phyloP scores from a whole-genome alignment of 2,888 invertebrate species.

The Pilophorus perplexus region DNA sequence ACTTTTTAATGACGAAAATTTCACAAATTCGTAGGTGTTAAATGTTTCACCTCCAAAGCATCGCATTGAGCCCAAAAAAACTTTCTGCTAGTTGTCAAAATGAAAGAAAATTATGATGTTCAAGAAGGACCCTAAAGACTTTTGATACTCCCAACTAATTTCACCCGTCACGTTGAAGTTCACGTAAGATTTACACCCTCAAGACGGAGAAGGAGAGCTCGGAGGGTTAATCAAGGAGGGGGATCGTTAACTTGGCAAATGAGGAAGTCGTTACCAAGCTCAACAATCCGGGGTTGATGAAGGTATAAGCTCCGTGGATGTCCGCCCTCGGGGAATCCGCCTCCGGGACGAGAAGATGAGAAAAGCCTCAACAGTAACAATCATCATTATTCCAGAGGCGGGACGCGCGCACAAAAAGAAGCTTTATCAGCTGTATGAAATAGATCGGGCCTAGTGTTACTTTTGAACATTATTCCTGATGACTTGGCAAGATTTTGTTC shows the following conservation, averaged over 20 bases:
- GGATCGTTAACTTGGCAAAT: conserved; percentile 36
- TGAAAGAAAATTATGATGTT: too few relatives aligned
- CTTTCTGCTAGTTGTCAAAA: too few relatives aligned
- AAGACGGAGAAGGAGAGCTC: neutral
- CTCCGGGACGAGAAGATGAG: neutral
- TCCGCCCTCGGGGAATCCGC: neutral
- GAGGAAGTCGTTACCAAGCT: conserved; percentile 28
- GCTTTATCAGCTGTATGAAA: neutral
- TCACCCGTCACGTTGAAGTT: too few relatives aligned
- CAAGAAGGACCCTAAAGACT: too few relatives aligned
- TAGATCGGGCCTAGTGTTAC: neutral
- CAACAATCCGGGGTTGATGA: conserved; percentile 27
- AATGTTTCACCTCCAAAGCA: too few relatives aligned
- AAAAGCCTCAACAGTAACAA: conserved; percentile 1
- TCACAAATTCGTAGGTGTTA: too few relatives aligned
- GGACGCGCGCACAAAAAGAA: neutral
- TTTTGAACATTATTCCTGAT: conserved; percentile 14
- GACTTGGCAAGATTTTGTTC: conserved; percentile 10
- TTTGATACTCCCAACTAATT: too few relatives aligned
- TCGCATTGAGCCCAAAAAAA: too few relatives aligned
- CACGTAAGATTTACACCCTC: too few relatives aligned
- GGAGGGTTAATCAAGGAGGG: conserved; percentile 8
- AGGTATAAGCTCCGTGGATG: conserved; percentile 8
- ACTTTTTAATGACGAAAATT: too few relatives aligned
- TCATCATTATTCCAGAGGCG: conserved; percentile 23